These are phyloP conservation scores for Burhinus oedicnemus DNA, from an alignment of 2,113 vertebrate genomes.

Conservation along the genomic window DNA sequence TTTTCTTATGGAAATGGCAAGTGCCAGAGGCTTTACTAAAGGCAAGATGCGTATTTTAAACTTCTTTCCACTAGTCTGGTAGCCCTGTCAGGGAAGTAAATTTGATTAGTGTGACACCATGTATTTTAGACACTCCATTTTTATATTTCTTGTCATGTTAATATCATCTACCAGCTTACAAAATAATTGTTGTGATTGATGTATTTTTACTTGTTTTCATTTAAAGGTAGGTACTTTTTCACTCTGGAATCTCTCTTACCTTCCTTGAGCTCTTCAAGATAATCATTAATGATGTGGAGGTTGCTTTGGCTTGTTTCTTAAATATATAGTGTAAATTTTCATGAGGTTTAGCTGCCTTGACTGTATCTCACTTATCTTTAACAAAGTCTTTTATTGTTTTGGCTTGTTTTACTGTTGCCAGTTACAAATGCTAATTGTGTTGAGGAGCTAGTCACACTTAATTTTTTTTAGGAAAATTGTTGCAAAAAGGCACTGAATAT, in stretches of 20 bases:
- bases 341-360: not conserved
- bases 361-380: not conserved
- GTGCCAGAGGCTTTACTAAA: not conserved
- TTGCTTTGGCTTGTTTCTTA: not conserved
- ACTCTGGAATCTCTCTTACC: not conserved
- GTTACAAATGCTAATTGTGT: not conserved
- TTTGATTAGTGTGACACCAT: not conserved
- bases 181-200: not conserved
- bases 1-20: not conserved
- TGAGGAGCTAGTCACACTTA: not conserved
- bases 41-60: not conserved
- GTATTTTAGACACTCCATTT: not conserved
- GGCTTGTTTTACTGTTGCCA: not conserved
- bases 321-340: not conserved
- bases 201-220: not conserved
- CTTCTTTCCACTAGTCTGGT: not conserved
- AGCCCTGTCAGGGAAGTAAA: not conserved
- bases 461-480: not conserved
- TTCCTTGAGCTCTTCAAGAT: not conserved
- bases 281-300: not conserved
- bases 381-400: not conserved
- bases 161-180: not conserved
- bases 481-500: not conserved
- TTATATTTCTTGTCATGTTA: not conserved
- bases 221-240: not conserved